These are phyloP conservation scores for Meiosimyza decipiens DNA, from an alignment of 2,888 invertebrate genomes.

Conservation along the genomic window DNA sequence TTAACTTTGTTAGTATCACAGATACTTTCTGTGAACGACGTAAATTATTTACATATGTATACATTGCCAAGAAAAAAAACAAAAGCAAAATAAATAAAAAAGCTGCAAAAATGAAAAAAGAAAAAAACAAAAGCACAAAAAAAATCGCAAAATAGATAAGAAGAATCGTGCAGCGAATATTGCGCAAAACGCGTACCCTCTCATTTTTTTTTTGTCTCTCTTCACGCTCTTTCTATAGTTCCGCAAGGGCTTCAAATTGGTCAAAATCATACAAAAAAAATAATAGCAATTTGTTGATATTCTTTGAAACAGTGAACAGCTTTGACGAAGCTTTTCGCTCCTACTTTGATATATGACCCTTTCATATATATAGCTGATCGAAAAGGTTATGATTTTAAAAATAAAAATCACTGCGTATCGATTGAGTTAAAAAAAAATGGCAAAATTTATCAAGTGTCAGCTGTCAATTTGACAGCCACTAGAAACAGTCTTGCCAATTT, in stretches of 20 bases:
- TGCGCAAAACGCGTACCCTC: background rate
- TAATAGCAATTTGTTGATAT: too few relatives aligned
- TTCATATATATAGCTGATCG: too few relatives aligned
- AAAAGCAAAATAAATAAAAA: slow-evolving; percentile 9
- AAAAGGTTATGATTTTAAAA: too few relatives aligned
- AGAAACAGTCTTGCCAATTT: too few relatives aligned
- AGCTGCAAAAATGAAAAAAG: background rate
- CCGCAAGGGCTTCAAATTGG: background rate
- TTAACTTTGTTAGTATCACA: background rate
- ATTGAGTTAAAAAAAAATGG: too few relatives aligned
- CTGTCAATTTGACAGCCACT: too few relatives aligned
- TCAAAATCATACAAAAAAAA: too few relatives aligned
- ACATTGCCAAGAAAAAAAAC: slow-evolving; percentile 15
- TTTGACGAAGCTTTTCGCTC: too few relatives aligned
- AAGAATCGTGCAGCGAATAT: slow-evolving; percentile 25
- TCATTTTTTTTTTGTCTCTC: background rate
- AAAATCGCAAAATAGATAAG: slow-evolving; percentile 28
- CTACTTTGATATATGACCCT: too few relatives aligned
- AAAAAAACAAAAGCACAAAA: slow-evolving; percentile 9
- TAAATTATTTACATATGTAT: slow-evolving; percentile 25
- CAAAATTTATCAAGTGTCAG: too few relatives aligned
- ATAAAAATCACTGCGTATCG: too few relatives aligned
- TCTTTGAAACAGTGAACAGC: too few relatives aligned
- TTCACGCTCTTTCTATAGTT: background rate
- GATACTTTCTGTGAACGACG: background rate